Percentiles rank a stretch among this genome's conserved stretches.
These are phyloP conservation scores for Cisticola juncidis DNA, from an alignment of 2,113 vertebrate species.

Conservation along the genomic window DNA sequence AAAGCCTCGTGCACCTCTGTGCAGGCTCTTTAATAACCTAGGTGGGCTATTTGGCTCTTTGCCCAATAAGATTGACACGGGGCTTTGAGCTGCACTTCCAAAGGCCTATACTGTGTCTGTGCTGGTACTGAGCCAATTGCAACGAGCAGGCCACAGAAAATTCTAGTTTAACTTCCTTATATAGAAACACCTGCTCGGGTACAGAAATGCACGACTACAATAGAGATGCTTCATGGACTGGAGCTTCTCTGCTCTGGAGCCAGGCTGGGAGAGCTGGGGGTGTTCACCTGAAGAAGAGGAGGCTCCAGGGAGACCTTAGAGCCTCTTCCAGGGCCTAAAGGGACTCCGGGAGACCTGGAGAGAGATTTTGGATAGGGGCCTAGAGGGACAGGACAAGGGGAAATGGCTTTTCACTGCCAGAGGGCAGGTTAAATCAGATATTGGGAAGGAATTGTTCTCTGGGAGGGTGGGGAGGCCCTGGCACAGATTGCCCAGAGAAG, in stretches of 20 bases:
- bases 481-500: background rate
- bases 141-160: no score
- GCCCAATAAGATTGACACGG: no score
- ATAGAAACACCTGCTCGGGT: no score
- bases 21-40: no score
- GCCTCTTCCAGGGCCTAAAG: background rate
- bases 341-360: background rate
- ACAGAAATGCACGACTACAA: no score
- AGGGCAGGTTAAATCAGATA: background rate
- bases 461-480: background rate
- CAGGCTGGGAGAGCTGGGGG: background rate
- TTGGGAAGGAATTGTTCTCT: background rate
- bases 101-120: no score
- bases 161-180: no score
- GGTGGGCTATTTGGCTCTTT: no score
- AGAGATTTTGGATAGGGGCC: background rate
- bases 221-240: fast-evolving
- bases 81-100: no score
- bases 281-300: background rate
- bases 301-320: background rate
- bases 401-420: background rate
- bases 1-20: no score
- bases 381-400: no score
- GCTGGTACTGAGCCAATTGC: no score
- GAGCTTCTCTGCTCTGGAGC: background rate